These are phyloP conservation scores for Mesocricetus auratus DNA, from an alignment of 2,113 vertebrate species.

Conservation along the genomic window DNA sequence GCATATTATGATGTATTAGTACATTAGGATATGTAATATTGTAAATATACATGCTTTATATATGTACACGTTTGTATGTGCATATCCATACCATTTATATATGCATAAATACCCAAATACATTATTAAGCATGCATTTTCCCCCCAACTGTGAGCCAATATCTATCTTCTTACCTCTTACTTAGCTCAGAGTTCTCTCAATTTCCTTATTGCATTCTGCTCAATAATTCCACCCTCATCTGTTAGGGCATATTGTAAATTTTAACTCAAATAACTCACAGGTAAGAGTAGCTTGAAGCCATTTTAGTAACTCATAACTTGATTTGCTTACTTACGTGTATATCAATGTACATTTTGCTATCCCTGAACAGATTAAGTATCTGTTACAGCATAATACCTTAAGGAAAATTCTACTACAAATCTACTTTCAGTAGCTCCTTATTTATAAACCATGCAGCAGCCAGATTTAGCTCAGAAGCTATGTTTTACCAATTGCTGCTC, in stretches of 20 bases:
- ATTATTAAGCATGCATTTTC: not conserved
- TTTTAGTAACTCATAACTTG: not conserved
- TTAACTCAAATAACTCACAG: not conserved
- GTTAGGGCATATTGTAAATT: not conserved
- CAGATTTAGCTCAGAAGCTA: not conserved
- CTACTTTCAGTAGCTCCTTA: not conserved
- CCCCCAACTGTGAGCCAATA: not conserved
- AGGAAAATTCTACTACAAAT: not conserved
- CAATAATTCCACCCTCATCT: not conserved
- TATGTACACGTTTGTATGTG: not conserved
- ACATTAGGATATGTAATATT: not conserved
- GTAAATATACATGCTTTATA: not conserved
- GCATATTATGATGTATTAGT: not conserved
- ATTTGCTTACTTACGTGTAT: not conserved
- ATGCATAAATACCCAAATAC: not conserved
- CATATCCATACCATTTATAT: not conserved
- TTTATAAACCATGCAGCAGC: not conserved
- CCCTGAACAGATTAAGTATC: not conserved
- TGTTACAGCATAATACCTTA: not conserved
- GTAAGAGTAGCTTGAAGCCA: not conserved
- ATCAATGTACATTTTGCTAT: not conserved
- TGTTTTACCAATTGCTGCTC: not conserved
- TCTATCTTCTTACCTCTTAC: not conserved
- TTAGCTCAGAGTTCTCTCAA: not conserved
- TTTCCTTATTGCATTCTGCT: fast-evolving